Percentiles rank a stretch among this genome's conserved stretches.
These are phyloP conservation scores for Drosophila anomalata DNA, from an alignment of 2,888 invertebrate species.

Conservation along the genomic window DNA sequence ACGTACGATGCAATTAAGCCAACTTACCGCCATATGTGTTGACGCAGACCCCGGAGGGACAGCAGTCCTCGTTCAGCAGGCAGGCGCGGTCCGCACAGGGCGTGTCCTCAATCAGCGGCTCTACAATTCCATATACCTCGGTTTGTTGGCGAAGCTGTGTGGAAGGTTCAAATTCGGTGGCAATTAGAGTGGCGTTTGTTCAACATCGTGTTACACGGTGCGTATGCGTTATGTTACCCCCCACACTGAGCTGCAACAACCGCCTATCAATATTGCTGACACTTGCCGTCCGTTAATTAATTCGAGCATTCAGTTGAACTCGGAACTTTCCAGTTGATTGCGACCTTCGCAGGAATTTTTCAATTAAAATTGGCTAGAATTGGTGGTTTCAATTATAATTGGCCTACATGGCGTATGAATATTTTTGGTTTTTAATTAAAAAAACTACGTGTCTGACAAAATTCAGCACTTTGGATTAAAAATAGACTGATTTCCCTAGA, in stretches of 20 bases:
- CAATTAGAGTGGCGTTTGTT: conserved; percentile 44
- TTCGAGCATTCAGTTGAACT: conserved; percentile 27
- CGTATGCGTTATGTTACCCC: conserved; percentile 42
- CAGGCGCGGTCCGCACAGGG: conserved; percentile 92
- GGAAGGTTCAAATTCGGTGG: conserved; percentile 11
- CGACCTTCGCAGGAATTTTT: too few relatives aligned
- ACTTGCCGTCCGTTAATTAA: conserved; percentile 28
- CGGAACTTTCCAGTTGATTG: conserved; percentile 27
- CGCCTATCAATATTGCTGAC: conserved; percentile 31
- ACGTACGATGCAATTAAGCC: conserved; percentile 49
- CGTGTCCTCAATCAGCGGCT: conserved; percentile 87
- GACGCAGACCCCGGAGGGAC: conserved; percentile 90
- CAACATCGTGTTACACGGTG: conserved; percentile 3
- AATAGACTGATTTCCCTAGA: not conserved
- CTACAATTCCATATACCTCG: conserved; percentile 79
- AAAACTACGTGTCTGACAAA: too few relatives aligned
- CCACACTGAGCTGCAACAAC: not conserved
- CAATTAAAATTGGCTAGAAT: too few relatives aligned
- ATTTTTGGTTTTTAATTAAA: too few relatives aligned
- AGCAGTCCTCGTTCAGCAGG: conserved; percentile 92
- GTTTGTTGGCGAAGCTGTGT: conserved; percentile 57
- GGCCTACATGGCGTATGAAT: too few relatives aligned
- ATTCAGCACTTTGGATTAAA: too few relatives aligned
- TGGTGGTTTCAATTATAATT: too few relatives aligned
- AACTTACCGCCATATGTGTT: conserved; percentile 83